Base-by-base conservation (phyloP, 37 sponge, comb jelly and placozoan species). In the Crambe crambe region DNA sequence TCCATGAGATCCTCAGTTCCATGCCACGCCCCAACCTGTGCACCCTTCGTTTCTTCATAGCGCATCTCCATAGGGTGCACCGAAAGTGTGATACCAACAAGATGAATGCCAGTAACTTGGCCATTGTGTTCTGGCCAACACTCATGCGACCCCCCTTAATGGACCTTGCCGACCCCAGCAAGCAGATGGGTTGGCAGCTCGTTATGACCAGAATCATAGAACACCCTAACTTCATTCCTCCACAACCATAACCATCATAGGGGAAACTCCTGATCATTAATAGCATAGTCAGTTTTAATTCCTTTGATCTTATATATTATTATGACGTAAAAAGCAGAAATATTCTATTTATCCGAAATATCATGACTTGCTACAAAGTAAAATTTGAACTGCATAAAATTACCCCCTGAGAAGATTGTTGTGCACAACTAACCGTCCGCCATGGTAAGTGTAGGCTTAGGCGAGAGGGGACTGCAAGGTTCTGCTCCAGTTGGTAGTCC, bases 101-200 rank as follows among this genome's bases (percentile, higher is more conserved):
- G 61, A 96, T 96, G 96, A 89, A 65, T 58, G 61, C 93, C 54
- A 85, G 81, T 44, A 96, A 92, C 73, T 70, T 96, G 56, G 85
- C 96, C 44, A 92, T 96, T 31, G 94, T 96, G 34, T 96, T 96
- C 91, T 96, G 96, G 96, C 96, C 96, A 9, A 96, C 96, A 0
- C 74, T 96, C 9, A 87, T 96, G 80, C 79, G 94, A 3, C 96
- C 96, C 0, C 79, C 89, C n/a, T 62, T 93, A 0, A 30, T 58
- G 29, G 89, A 93, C 66, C 68, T 93, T 10, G 87, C 84, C 10
- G 83, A 93, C 74, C 87, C 83, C 3, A 75, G 79, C 65, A 83
- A 87, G 34, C 92, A 91, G 80, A 36, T 91, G 25, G 76, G 80
- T 0, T 91, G 88, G 88, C 92, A 91, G 73, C 67, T 86, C 15